phyloP scores from a whole-genome alignment of 2,797 vertebrate species.

The Eutrigla gurnardus region DNA sequence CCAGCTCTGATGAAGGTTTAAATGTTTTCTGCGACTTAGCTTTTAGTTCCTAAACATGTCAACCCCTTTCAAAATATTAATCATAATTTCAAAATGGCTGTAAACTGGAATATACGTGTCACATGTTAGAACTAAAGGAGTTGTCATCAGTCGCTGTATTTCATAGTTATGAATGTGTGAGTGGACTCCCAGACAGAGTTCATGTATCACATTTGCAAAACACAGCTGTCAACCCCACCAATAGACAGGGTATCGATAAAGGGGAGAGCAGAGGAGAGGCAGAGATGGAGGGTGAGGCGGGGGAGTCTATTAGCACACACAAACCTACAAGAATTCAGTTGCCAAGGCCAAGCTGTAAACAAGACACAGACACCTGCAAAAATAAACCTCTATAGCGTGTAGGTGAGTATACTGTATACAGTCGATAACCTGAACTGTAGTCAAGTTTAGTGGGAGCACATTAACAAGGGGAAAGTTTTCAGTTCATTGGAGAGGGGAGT shows the following conservation, averaged over 20 bases:
- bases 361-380: constrained; percentile 33
- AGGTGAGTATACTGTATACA: constrained; percentile 8
- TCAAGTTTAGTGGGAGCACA: constrained; percentile 22
- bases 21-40: neutral
- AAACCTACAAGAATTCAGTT: neutral
- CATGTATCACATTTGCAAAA: constrained; percentile 47
- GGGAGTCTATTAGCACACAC: constrained; percentile 24
- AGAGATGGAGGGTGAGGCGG: constrained; percentile 29
- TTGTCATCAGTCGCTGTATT: constrained; percentile 36
- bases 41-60: neutral
- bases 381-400: constrained; percentile 19
- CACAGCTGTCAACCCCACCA: constrained; percentile 41
- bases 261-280: constrained; percentile 31
- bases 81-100: constrained; percentile 7
- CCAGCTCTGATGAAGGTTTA: neutral
- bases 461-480: constrained; percentile 50
- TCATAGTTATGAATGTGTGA: constrained; percentile 8
- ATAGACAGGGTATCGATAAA: constrained; percentile 56
- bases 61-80: constrained; percentile 12
- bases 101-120: neutral
- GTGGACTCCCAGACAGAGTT: constrained; percentile 33
- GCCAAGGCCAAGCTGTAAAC: constrained; percentile 7
- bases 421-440: constrained; percentile 29
- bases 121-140: constrained; percentile 6
- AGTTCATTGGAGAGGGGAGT: constrained; percentile 53